Evolutionary conservation across 2,888 invertebrate species (phyloP).

Genomic region (Chelonus formosanus): DNA sequence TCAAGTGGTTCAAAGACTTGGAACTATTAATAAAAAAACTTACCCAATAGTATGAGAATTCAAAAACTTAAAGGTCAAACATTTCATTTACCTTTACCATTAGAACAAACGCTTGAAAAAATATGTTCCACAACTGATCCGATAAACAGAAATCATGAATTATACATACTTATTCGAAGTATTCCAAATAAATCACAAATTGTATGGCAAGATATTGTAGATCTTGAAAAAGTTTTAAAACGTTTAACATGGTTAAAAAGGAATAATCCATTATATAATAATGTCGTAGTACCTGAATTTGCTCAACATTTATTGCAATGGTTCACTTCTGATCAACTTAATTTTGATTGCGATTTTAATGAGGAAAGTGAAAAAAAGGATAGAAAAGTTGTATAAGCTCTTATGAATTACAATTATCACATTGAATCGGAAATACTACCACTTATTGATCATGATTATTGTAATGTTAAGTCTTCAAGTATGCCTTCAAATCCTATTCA

Average conservation of each 20-base stretch:
- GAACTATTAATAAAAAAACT: conserved; percentile 50
- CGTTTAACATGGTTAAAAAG: conserved; percentile 49
- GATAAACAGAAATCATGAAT: conserved; percentile 48
- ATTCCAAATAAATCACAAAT: conserved; percentile 48
- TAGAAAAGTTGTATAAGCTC: too few species aligned
- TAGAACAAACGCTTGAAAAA: conserved; percentile 54
- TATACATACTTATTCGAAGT: conserved; percentile 52
- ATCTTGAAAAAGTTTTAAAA: conserved; percentile 49
- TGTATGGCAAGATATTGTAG: conserved; percentile 50
- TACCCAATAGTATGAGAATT: conserved; percentile 44
- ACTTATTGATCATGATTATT: too few species aligned
- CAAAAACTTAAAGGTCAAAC: conserved; percentile 47
- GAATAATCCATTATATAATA: conserved; percentile 47
- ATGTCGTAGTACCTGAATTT: conserved; percentile 44
- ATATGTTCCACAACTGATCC: conserved; percentile 48
- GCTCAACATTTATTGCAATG: conserved; percentile 15
- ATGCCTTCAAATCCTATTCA: too few species aligned
- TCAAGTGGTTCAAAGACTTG: conserved; percentile 51
- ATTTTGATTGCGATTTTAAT: conserved; percentile 7
- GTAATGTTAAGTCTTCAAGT: too few species aligned
- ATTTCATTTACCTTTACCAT: conserved; percentile 55
- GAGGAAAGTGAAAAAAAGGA: background rate
- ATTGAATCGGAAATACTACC: too few species aligned
- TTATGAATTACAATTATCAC: too few species aligned
- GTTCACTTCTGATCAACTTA: background rate